A percentile compares a stretch with the other conserved stretches of the same genome.
Evolutionary conservation across 2,113 vertebrate genomes (phyloP).

Genomic region (Lichenostomus cassidix): DNA sequence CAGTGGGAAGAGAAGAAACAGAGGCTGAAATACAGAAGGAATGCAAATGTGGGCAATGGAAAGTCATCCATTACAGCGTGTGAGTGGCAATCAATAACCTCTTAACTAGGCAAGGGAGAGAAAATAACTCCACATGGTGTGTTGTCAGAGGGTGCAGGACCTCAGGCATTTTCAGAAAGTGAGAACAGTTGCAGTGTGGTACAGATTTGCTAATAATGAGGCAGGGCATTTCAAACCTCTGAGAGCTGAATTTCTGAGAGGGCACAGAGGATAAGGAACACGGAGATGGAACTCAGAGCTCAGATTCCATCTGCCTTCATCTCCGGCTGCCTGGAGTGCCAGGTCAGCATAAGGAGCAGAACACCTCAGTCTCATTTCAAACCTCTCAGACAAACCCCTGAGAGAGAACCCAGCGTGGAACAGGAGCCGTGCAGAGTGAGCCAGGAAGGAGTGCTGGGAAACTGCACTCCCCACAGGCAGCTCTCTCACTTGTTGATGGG

Average conservation of each 20-base stretch:
- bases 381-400: background rate
- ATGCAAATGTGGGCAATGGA: background rate
- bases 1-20: background rate
- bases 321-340: background rate
- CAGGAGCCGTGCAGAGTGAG: background rate
- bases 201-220: background rate
- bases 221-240: background rate
- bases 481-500: background rate
- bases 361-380: background rate
- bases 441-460: background rate
- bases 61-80: background rate
- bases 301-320: background rate
- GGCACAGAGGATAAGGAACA: background rate
- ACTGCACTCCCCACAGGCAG: background rate
- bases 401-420: background rate
- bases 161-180: background rate
- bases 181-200: background rate
- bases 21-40: background rate
- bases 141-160: background rate
- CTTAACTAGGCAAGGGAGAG: background rate
- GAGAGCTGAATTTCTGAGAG: background rate
- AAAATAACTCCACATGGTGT: background rate
- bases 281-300: background rate
- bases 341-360: background rate
- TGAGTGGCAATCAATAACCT: constrained; percentile 9